Evolutionary conservation across 2,797 vertebrate species (phyloP).

Genomic region (Esox lucius): DNA sequence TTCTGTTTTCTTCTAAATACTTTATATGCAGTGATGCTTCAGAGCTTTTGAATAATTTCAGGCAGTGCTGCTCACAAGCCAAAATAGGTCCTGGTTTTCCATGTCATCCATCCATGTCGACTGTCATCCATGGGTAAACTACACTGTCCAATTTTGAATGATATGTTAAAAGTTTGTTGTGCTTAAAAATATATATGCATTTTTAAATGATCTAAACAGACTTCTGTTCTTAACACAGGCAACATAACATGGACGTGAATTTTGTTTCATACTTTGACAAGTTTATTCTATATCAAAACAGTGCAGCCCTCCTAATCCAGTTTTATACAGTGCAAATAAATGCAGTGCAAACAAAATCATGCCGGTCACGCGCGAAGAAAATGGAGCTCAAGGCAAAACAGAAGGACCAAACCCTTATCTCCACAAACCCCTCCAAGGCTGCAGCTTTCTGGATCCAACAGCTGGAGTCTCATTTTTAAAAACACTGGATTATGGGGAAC

Average conservation of each 20-base stretch:
- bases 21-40: not conserved
- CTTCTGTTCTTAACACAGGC: not conserved
- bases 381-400: conserved; percentile 39
- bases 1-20: not conserved
- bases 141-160: not conserved
- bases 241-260: not conserved
- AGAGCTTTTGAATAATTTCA: not conserved
- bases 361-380: conserved; percentile 9
- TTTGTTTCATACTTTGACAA: not conserved
- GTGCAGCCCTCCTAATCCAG: conserved; percentile 17
- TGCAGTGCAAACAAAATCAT: not conserved
- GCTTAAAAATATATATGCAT: no score
- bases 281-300: not conserved
- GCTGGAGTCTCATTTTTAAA: conserved; percentile 68
- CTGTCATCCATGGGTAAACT: no score
- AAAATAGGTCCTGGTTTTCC: no score
- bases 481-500: conserved; percentile 67
- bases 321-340: conserved; percentile 7
- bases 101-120: no score
- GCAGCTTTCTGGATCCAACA: conserved; percentile 62
- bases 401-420: conserved; percentile 51
- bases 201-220: not conserved
- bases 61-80: no score
- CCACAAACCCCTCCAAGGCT: conserved; percentile 59
- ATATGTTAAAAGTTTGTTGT: no score